Evolutionary conservation across 2,888 invertebrate species (phyloP).

Genomic region (Latrodectus elegans): DNA sequence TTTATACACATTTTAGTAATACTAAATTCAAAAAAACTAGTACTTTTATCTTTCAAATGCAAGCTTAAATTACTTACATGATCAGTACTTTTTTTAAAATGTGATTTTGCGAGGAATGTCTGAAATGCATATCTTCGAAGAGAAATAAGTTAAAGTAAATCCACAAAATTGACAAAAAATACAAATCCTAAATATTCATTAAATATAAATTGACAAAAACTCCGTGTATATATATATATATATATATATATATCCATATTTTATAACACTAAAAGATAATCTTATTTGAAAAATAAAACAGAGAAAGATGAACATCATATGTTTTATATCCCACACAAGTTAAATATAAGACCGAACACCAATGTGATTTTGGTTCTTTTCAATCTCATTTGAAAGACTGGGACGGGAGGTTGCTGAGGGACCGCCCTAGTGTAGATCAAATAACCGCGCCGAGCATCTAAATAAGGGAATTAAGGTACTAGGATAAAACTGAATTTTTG

Average conservation of each 20-base stretch:
- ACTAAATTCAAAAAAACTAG: too few relatives aligned
- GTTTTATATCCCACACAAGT: not conserved
- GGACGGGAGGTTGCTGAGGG: not conserved
- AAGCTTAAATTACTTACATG: too few relatives aligned
- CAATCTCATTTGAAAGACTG: conserved; percentile 2
- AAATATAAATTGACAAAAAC: too few relatives aligned
- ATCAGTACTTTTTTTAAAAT: too few relatives aligned
- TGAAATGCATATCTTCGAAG: too few relatives aligned
- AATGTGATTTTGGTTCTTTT: not conserved
- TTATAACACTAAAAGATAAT: not conserved
- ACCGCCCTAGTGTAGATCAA: not conserved
- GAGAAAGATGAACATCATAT: not conserved
- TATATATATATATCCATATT: too few relatives aligned
- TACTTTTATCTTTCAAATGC: too few relatives aligned
- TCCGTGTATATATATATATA: too few relatives aligned
- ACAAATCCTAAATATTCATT: not conserved
- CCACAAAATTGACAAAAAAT: too few relatives aligned
- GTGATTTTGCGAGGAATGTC: too few relatives aligned
- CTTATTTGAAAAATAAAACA: not conserved
- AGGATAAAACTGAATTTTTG: conserved; percentile 5
- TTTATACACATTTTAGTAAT: too few relatives aligned
- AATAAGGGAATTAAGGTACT: not conserved
- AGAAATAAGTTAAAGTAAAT: too few relatives aligned
- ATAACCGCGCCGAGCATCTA: not conserved
- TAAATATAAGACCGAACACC: not conserved